Base-by-base conservation (phyloP, 2,113 vertebrate genomes). In the Apistogramma diplotaenia region DNA sequence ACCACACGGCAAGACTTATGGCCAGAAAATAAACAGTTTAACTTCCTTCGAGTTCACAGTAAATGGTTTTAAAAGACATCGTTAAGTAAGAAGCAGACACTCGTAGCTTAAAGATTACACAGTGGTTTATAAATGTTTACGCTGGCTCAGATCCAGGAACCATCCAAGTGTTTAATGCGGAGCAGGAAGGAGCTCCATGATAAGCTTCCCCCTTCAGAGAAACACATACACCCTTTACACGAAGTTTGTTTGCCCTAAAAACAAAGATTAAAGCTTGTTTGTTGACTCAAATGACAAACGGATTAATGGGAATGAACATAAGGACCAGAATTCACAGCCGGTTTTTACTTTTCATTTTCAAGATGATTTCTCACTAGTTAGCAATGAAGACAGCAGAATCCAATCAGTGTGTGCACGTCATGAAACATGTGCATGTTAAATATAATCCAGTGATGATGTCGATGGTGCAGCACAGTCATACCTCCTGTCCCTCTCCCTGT, bases 401-500 rank as follows among this genome's bases (percentile, higher is more conserved):
- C 40, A 43, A 15, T 15, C 4, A 43, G 13, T 43, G 40, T 4
- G 40, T 43, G 40, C 11, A 31, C 35, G 40, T 57, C 72, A 74
- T 19, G 25, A 56, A 74, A 58, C 72, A 56, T 55, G 0, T 55
- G 15, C 33, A 56, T 56, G 60, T 54, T 43, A 49, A 67, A 67
- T 70, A n/a, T 51, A 46, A 49, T 31, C 43, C 10, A 51, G 0
- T 70, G 43, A 21, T n/a, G 8, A 53, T 21, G 10, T 21, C 21
- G 8, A 70, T 70, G 43, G 49, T 51, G 0, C 6, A 7, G 65
- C 25, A 51, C 6, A 51, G 25, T 59, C 76, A 72, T 93, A 97
- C 96, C 96, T 96, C 58, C 90, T 54, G 70, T 90, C 61, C 25
- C 61, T 43, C 12, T 43, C 40, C 2, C 40, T 46, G 15, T 67